Evolutionary conservation across 2,888 invertebrate species (phyloP).

Genomic region (Syrista parreyssii): DNA sequence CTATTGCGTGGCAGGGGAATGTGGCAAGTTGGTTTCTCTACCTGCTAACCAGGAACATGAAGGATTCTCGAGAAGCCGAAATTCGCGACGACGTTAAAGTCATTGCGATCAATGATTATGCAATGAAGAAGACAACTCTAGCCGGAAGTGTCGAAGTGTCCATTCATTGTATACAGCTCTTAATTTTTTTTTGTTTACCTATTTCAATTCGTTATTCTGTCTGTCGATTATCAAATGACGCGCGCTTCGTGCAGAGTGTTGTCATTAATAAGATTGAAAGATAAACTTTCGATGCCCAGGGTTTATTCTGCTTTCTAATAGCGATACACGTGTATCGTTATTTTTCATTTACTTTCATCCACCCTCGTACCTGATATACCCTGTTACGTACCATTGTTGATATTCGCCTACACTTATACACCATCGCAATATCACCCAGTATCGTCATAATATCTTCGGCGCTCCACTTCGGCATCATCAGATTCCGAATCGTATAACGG

Average conservation of each 20-base stretch:
- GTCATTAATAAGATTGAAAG: not conserved
- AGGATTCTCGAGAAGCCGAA: not conserved
- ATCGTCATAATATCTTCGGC: not conserved
- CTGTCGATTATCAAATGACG: not conserved
- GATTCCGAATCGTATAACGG: not conserved
- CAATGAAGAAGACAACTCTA: not conserved
- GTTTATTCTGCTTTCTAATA: conserved; percentile 45
- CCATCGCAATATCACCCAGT: not conserved
- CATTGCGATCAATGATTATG: not conserved
- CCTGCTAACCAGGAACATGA: not conserved
- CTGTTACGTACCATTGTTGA: not conserved
- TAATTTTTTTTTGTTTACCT: too few relatives aligned
- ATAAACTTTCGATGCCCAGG: conserved; percentile 54
- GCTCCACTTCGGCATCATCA: not conserved
- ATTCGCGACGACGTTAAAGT: not conserved
- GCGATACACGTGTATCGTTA: not conserved
- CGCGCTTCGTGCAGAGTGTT: not conserved
- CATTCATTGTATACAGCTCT: not conserved
- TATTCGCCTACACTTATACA: not conserved
- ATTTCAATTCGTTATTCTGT: not conserved
- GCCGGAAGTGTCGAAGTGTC: not conserved
- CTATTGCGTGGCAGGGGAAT: not conserved
- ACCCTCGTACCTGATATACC: not conserved
- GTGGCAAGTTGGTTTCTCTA: not conserved
- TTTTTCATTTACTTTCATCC: not conserved